phyloP scores from a whole-genome alignment of 92 coral and sea anemone species.

The Parazoanthus atlanticus region DNA sequence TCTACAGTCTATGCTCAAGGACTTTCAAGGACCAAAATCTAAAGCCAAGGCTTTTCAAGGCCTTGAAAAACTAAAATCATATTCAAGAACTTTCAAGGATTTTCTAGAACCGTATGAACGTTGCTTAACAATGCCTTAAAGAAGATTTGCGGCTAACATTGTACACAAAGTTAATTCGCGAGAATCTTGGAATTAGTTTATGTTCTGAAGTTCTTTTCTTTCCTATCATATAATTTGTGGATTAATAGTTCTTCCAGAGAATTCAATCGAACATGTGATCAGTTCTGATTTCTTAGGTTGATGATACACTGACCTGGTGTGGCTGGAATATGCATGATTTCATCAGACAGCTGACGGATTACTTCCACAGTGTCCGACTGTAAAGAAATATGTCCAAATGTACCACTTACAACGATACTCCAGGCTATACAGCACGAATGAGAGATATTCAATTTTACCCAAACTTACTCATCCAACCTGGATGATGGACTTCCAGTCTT shows the following conservation, averaged over 20 bases:
- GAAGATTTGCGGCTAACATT: background rate
- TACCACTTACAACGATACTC: background rate
- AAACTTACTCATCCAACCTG: no score
- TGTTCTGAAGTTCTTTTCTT: background rate
- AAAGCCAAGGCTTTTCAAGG: no score
- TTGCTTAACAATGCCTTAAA: no score
- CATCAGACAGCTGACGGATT: constrained; percentile 72
- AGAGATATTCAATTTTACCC: background rate
- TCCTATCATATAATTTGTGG: no score
- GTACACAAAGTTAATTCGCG: no score
- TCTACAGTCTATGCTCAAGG: no score
- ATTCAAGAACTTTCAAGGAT: no score
- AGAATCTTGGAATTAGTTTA: background rate
- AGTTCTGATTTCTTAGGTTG: no score
- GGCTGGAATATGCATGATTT: constrained; percentile 83
- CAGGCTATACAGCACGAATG: background rate
- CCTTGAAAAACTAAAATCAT: no score
- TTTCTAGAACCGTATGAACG: no score
- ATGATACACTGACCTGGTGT: constrained; percentile 76
- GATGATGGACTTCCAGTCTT: no score
- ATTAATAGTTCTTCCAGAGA: background rate
- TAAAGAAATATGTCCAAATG: background rate
- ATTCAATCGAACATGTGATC: background rate
- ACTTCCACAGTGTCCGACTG: constrained; percentile 90
- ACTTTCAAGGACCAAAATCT: no score